These are phyloP conservation scores for Maccullochella peelii DNA, from an alignment of 2,113 vertebrate genomes.

Conservation along the genomic window DNA sequence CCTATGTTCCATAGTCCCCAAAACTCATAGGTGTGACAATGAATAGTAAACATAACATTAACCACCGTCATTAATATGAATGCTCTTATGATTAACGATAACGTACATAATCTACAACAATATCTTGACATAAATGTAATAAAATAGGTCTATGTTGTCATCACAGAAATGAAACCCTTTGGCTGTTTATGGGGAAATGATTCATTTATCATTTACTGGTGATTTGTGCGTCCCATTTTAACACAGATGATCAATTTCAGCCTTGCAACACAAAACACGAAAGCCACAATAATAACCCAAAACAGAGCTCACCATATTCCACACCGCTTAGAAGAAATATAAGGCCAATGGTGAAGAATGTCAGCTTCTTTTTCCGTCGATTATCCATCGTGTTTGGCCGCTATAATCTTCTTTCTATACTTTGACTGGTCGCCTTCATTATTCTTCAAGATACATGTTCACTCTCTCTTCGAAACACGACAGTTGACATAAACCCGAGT, in stretches of 20 bases:
- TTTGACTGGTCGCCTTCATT: neutral
- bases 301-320: constrained; percentile 84
- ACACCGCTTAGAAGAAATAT: constrained; percentile 87
- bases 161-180: neutral
- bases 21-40: neutral
- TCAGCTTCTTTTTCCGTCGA: constrained; percentile 80
- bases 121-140: neutral
- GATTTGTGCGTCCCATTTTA: neutral
- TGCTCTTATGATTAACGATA: neutral
- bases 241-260: neutral
- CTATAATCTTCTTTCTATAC: neutral
- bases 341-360: constrained; percentile 84
- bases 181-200: neutral
- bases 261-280: neutral
- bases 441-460: neutral
- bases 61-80: neutral
- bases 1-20: neutral
- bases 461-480: neutral
- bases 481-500: constrained; percentile 37
- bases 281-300: neutral
- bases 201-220: neutral
- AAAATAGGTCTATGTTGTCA: neutral
- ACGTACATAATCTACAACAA: neutral
- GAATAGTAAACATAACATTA: neutral
- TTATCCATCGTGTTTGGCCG: constrained; percentile 74